These are phyloP conservation scores for Gymnorhina tibicen DNA, from an alignment of 2,113 vertebrate genomes.

Conservation along the genomic window DNA sequence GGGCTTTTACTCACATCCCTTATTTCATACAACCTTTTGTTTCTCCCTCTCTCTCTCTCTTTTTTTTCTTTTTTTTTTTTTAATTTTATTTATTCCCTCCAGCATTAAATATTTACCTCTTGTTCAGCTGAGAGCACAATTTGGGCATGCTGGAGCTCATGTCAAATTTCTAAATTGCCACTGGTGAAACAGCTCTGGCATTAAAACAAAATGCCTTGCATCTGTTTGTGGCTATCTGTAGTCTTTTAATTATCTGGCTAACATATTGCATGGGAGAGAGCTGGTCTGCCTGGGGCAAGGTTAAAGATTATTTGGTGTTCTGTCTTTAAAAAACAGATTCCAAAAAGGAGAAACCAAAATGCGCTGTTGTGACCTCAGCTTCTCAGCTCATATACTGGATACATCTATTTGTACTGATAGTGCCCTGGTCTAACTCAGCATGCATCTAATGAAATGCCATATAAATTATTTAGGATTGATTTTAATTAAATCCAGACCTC, in stretches of 20 bases:
- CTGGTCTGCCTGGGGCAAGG: background rate
- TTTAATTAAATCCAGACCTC: conserved; percentile 36
- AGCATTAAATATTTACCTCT: background rate
- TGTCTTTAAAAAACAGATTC: background rate
- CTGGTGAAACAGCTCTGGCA: background rate
- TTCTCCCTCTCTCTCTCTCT: too few species aligned
- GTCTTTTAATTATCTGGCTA: conserved; percentile 29
- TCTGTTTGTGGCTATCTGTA: conserved; percentile 27
- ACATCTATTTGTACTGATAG: background rate
- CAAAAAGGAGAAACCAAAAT: background rate
- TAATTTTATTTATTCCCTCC: background rate
- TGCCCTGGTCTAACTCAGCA: background rate
- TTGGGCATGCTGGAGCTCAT: background rate
- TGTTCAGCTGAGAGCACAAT: background rate
- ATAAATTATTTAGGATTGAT: conserved; percentile 25
- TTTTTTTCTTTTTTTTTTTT: too few species aligned
- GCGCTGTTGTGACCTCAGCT: background rate
- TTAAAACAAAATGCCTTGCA: background rate
- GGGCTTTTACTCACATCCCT: background rate
- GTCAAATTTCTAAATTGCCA: background rate
- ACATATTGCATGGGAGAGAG: background rate
- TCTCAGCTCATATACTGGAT: background rate
- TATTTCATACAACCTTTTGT: background rate
- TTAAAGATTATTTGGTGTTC: background rate
- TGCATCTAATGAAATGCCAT: background rate